Evolutionary conservation across 37 sponge, comb jelly and placozoan species (phyloP), one percentile per base, ranked within the genome.

Genomic region (Chondrilla cf. caribensis): DNA sequence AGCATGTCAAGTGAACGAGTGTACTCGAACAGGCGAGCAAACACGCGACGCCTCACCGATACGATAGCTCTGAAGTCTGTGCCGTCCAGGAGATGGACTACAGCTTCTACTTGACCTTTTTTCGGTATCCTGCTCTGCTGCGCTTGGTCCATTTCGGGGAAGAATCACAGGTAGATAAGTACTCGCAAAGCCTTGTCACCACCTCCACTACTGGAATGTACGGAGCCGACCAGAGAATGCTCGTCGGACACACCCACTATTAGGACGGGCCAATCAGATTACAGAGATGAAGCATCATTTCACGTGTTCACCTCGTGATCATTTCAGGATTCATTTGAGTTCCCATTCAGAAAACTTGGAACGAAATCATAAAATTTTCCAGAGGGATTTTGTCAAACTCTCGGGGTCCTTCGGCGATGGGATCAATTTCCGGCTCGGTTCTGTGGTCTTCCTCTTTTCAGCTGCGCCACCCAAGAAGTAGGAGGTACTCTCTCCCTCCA

Each of bases 361-460:
- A 11, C 17, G 57, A 55, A 55, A 55, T 28, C 51, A 14, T 6
- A 11, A 11, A 47, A 47, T 47, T 47, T 47, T 47, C 11, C 51
- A 47, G 51, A 47, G 51, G 11, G 51, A 47, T n/a, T n/a, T n/a
- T n/a, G n/a, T n/a, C n/a, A n/a, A n/a, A n/a, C n/a, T n/a, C n/a
- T n/a, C n/a, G n/a, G n/a, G n/a, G n/a, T n/a, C n/a, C n/a, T n/a
- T n/a, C n/a, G n/a, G n/a, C n/a, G 32, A 19, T 2, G 31, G 76
- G 44, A 39, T 38, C 22, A 73, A 73, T 1, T 73, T 73, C 76
- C 76, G 76, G 44, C 35, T 67, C 36, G 41, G 24, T 1, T 39
- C 18, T n/a, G 42, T 15, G 44, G 31, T 41, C 76, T 40, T 40
- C 44, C 76, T 73, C 43, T 73, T 73, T 73, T 39, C 44, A 73